These are phyloP conservation scores for Leptestheria dahalacensis DNA, from an alignment of 1,140 invertebrate genomes.

Conservation along the genomic window DNA sequence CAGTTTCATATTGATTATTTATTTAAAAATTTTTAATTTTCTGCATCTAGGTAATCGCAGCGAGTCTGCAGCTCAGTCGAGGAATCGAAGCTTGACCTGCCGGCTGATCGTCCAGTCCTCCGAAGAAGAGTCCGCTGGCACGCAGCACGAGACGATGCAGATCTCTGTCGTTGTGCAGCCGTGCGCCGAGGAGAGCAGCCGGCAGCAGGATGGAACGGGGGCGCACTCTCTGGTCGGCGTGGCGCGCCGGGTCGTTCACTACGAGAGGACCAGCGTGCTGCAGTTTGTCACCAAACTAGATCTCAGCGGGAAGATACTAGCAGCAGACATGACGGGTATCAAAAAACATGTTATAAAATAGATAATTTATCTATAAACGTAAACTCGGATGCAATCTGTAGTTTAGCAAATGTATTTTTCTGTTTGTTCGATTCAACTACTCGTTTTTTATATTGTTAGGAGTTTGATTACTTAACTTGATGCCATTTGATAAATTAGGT, in stretches of 20 bases:
- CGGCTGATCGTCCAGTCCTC: slow-evolving; percentile 70
- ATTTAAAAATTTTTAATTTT: too few relatives aligned
- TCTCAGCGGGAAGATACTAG: slow-evolving; percentile 63
- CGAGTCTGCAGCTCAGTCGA: slow-evolving; percentile 17
- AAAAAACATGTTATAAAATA: too few relatives aligned
- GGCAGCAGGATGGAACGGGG: too few relatives aligned
- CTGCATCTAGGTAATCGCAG: background rate
- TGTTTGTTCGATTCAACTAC: too few relatives aligned
- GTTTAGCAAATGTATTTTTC: too few relatives aligned
- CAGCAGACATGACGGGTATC: slow-evolving; percentile 53
- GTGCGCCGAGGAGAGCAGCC: slow-evolving; percentile 34
- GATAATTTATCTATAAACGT: too few relatives aligned
- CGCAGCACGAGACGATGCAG: slow-evolving; percentile 56
- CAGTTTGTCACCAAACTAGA: slow-evolving; percentile 87
- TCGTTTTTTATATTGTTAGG: too few relatives aligned
- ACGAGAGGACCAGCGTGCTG: slow-evolving; percentile 56
- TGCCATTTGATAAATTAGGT: too few relatives aligned
- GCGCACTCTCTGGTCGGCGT: slow-evolving; percentile 59
- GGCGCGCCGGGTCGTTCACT: slow-evolving; percentile 60
- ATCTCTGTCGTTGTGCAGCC: slow-evolving; percentile 26
- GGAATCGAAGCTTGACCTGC: slow-evolving; percentile 51
- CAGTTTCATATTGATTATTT: too few relatives aligned
- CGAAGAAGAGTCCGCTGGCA: too few relatives aligned
- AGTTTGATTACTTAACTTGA: too few relatives aligned
- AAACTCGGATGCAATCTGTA: too few relatives aligned